Base-by-base conservation (phyloP, 2,797 vertebrate species). In the Pteropus rufus region DNA sequence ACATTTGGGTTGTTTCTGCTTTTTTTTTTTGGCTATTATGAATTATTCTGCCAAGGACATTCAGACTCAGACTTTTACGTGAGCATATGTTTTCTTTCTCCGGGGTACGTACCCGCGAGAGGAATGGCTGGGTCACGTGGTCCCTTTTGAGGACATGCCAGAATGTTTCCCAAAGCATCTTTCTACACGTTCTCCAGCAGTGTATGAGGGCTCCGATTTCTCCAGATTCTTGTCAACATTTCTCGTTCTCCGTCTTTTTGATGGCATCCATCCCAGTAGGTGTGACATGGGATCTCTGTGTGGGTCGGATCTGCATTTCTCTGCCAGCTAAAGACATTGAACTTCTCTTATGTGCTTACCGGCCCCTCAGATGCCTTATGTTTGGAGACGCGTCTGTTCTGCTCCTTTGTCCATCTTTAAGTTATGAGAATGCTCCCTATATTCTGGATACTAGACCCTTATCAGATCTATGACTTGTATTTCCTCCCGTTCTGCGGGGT, bases 191-290 rank as follows among this genome's bases (percentile, higher is more conserved):
- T 36, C 16, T 31, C 16, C 34, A 10, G 29, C n/a, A 23, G 2
- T 7, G 29, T 0, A 54, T 1, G 14, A 58, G 44, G 56, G 19
- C 2, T 26, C 4, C 44, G 31, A 14, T 1, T 16, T 3, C 62
- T 39, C 41, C 2, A 31, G 4, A 24, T 62, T 26, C 44, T 56
- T 46, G 8, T 64, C 36, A 15, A 3, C 3, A 8, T 46, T 29
- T 5, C 39, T 44, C 31, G 24, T 19, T 10, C 8, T 44, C 26
- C 4, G n/a, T 16, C 52, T 58, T 29, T 58, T 6, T 18, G 34
- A 36, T 26, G 58, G 12, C 3, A n/a, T 31, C 23, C 34, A 3
- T 11, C 29, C 11, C 24, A 54, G 12, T 1, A 21, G 3, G 0
- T 62, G 73, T 7, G 31, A 64, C 18, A 15, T 3, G 31, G 65